Conservation (phyloP, 2,797 vertebrate species). For the Pangasius sanitwongsei region DNA sequence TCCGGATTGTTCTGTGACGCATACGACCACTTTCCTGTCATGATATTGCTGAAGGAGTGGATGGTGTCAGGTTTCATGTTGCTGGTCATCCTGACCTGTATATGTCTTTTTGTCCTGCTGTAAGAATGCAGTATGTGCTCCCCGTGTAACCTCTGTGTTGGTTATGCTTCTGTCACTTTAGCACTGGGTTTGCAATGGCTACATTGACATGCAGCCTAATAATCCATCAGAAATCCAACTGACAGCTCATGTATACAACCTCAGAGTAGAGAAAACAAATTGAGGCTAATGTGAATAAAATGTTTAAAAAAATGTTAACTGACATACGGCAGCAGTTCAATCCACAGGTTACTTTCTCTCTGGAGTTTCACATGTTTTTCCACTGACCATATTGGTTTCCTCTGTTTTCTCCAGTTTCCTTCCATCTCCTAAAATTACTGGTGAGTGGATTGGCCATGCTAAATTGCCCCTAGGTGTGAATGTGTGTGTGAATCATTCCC, state of each 20-base stretch:
- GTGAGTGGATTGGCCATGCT: neutral
- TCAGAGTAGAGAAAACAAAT: neutral
- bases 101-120: neutral
- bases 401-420: neutral
- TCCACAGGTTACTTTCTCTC: neutral
- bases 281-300: neutral
- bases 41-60: conserved; percentile 33
- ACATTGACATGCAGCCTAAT: neutral
- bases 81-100: conserved; percentile 14
- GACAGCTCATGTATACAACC: neutral
- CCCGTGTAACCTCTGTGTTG: neutral
- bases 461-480: neutral
- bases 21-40: conserved; percentile 52
- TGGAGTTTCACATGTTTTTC: neutral
- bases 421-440: neutral
- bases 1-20: conserved; percentile 53
- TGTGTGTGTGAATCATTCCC: neutral
- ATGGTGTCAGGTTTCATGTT: conserved; percentile 31
- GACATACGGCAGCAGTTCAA: neutral
- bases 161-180: neutral
- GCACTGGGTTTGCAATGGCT: neutral
- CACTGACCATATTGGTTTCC: neutral
- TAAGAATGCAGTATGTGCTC: neutral
- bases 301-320: neutral
- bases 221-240: neutral